Evolutionary conservation across 2,113 vertebrate species (phyloP), one percentile per base, ranked within the genome.

Genomic region (Mesembrinibis cayennensis): DNA sequence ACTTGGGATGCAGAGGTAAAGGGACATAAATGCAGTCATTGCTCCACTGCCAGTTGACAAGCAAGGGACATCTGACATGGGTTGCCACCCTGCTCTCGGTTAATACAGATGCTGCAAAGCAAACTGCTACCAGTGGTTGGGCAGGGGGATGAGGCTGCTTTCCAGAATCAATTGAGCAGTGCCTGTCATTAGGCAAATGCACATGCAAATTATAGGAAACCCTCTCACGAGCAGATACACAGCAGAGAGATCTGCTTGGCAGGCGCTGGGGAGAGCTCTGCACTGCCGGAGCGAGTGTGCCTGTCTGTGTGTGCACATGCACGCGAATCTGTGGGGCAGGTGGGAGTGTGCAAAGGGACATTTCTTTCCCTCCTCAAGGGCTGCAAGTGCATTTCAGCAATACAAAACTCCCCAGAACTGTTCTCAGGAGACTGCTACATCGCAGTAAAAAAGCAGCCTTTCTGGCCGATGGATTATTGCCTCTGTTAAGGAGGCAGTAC

Each of bases 371-470:
- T 63, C 38, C 53, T 40, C 32, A 30, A 93, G 47, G 90, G 72
- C 58, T 96, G 71, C 47, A 89, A 91, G 66, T 81, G 92, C n/a
- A 16, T 49, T 79, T 82, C 20, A 34, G 42, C 56, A 93, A 67
- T 11, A 50, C 13, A 86, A 18, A 87, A 95, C 13, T 61, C 77
- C 29, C 36, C 55, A 96, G 36, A 93, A 76, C 38, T 71, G 71
- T 78, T 85, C 70, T 70, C 81, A 69, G 58, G 89, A 96, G 82
- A 87, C 49, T 66, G 81, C 49, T 88, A 49, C 52, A 42, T 47
- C 83, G 17, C 62, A 78, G 89, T 90, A 36, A 84, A 92, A 97
- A 96, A 89, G 44, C 85, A 81, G 72, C 61, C 58, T 93, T 85
- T 92, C 90, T 87, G 84, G 72, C 69, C 69, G 18, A 15, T 47